Base-by-base conservation (phyloP, 2,113 vertebrate species). In the Mesitornis unicolor region DNA sequence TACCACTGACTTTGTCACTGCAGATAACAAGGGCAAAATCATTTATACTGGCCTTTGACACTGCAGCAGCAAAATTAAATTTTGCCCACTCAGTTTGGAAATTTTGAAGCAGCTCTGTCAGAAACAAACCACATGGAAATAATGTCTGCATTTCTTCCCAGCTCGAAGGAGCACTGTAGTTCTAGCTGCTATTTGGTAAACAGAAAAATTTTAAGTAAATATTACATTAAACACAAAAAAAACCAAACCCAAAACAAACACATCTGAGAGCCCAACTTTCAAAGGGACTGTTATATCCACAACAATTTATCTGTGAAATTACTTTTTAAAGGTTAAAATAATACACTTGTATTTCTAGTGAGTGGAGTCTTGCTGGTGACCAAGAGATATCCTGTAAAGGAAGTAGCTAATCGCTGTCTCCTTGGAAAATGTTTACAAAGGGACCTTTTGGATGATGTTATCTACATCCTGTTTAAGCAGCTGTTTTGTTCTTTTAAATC, bases 371-470 rank as follows among this genome's bases (percentile, higher is more conserved):
- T 80, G 68, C 64, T 74, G 63, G 75, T 80, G 60, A 71, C 84
- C 92, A 95, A 80, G 69, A 97, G 74, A 89, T 84, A 95, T 67
- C 84, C 89, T 70, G 75, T 73, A 81, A 74, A 83, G 85, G 93
- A 95, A 94, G 59, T 67, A 94, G 65, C 84, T 95, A 95, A 95
- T 96, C 67, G 82, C 92, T 73, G 61, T 69, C 82, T 92, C 91
- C 83, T 95, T 96, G 89, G 94, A 96, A 87, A 95, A 93, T 84
- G 81, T 95, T 94, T 87, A 95, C 91, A 91, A 74, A 92, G 45
- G 81, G 43, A 75, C 8, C 3, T 82, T 86, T 93, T 35, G 78
- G 70, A 85, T 89, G 90, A 93, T 87, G 70, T 87, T 87, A 96
- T 96, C 96, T 95, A 83, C 80, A 84, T 96, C 85, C 90, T 93